Evolutionary conservation across 2,888 invertebrate genomes (phyloP).

Genomic region (Panzeria rudis): DNA sequence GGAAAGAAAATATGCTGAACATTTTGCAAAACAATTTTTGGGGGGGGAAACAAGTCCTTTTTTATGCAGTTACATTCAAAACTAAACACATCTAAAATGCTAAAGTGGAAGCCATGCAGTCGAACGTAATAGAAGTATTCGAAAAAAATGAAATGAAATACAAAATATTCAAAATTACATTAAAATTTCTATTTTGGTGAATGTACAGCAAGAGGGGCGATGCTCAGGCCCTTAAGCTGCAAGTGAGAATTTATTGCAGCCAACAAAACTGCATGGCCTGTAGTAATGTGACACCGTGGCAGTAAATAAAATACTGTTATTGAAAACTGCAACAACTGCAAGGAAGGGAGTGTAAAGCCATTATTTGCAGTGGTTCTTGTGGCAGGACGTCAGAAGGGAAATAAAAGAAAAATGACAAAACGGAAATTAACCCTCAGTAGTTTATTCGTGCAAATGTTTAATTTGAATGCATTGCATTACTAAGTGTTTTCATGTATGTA

Average conservation of each 20-base stretch:
- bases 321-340: not conserved
- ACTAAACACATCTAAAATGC: constrained; percentile 1
- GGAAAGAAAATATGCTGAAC: not conserved
- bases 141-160: constrained; percentile 30
- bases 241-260: not conserved
- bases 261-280: constrained; percentile 7
- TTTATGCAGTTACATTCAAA: not conserved
- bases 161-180: not conserved
- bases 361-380: constrained; percentile 17
- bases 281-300: not conserved
- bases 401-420: constrained; percentile 56
- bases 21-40: not conserved
- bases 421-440: constrained; percentile 59
- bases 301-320: constrained; percentile 27
- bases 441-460: constrained; percentile 46
- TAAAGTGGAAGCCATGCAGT: constrained; percentile 7
- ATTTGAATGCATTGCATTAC: constrained; percentile 7
- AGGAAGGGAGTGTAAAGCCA: not conserved
- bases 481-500: not conserved
- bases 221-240: not conserved
- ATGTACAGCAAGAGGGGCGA: not conserved
- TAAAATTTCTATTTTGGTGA: constrained; percentile 16
- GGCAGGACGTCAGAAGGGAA: constrained; percentile 4
- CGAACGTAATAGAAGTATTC: constrained; percentile 5
- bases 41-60: no score